These are phyloP conservation scores for Molorchus minor DNA, from an alignment of 2,888 invertebrate species.

Conservation along the genomic window DNA sequence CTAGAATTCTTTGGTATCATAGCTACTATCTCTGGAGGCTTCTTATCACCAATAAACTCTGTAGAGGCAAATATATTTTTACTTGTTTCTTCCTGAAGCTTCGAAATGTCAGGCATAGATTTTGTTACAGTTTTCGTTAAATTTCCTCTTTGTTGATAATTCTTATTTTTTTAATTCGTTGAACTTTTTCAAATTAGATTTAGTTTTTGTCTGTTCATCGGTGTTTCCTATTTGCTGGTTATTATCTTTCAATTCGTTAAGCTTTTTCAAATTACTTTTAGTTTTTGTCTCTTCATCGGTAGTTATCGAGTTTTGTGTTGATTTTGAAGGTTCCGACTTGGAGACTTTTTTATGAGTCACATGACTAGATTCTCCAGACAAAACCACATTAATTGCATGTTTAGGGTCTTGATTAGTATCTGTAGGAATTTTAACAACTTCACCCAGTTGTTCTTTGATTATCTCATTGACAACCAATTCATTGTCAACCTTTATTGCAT, in stretches of 20 bases:
- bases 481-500: conserved; percentile 20
- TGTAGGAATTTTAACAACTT: not conserved
- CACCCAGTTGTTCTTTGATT: conserved; percentile 25
- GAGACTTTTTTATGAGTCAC: too few species aligned
- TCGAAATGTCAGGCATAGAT: conserved; percentile 25
- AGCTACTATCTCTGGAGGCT: conserved; percentile 52
- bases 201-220: not conserved
- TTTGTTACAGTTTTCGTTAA: conserved; percentile 9
- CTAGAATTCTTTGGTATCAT: conserved; percentile 48
- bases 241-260: too few species aligned
- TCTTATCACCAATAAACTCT: conserved; percentile 32
- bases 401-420: not conserved
- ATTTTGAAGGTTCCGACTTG: too few species aligned
- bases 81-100: conserved; percentile 27
- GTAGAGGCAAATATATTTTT: conserved; percentile 37
- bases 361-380: not conserved
- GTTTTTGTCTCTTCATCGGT: too few species aligned
- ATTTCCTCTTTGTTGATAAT: conserved; percentile 1
- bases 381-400: not conserved
- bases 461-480: conserved; percentile 27
- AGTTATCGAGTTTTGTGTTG: too few species aligned
- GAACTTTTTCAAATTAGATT: conserved; percentile 9
- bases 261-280: too few species aligned
- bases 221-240: not conserved
- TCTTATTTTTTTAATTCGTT: conserved; percentile 12